A percentile compares a stretch with the other conserved stretches of the same genome.
phyloP scores from a whole-genome alignment of 2,888 invertebrate species.

The Cheilosia urbana region DNA sequence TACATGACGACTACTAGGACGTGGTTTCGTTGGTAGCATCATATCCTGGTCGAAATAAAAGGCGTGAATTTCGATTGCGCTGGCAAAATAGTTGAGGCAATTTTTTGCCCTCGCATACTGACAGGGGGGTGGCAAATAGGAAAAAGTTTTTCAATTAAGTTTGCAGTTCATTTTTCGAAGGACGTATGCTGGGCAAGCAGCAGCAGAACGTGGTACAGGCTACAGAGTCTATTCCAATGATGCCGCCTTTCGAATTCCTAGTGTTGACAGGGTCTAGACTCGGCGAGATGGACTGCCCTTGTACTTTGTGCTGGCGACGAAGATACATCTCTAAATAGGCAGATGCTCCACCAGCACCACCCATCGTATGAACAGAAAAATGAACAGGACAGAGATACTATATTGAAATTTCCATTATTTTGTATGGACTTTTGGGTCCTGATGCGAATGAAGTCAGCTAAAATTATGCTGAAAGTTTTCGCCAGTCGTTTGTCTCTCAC shows the following conservation, averaged over 20 bases:
- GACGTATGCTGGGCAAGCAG: constrained; percentile 45
- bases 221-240: constrained; percentile 25
- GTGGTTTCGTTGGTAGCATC: constrained; percentile 52
- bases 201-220: background rate
- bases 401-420: constrained; percentile 73
- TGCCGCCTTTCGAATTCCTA: constrained; percentile 60
- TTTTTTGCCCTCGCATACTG: constrained; percentile 27
- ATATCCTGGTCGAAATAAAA: constrained; percentile 40
- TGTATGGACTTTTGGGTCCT: constrained; percentile 57
- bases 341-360: background rate
- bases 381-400: constrained; percentile 52
- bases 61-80: constrained; percentile 73
- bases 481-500: constrained; percentile 60
- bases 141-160: constrained; percentile 75
- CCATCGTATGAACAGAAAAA: background rate
- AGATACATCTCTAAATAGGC: constrained; percentile 70
- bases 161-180: constrained; percentile 73
- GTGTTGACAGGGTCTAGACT: constrained; percentile 76
- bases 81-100: constrained; percentile 59
- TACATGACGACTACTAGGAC: constrained; percentile 35
- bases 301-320: constrained; percentile 62
- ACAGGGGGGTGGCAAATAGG: constrained; percentile 66
- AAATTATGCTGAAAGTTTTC: constrained; percentile 75
- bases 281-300: constrained; percentile 67
- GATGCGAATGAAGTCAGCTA: constrained; percentile 74